Evolutionary conservation across 2,888 invertebrate species (phyloP).

Genomic region (Punctoribates punctum): DNA sequence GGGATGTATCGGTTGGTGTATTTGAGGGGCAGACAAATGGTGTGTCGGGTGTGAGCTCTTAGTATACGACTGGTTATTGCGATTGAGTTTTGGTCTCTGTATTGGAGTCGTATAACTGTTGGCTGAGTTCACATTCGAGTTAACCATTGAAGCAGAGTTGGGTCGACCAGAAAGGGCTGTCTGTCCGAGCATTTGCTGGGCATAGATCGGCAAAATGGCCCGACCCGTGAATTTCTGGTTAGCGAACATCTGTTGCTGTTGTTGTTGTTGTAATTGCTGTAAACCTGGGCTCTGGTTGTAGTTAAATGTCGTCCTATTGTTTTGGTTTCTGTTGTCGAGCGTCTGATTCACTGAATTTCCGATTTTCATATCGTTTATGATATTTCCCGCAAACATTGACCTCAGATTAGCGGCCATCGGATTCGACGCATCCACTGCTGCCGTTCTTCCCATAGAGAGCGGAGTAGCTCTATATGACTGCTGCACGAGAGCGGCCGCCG

Average conservation of each 20-base stretch:
- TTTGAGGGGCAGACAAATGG: neutral
- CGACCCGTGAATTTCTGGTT: constrained; percentile 42
- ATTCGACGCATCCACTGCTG: neutral
- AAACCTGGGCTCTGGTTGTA: constrained; percentile 8
- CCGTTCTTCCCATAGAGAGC: neutral
- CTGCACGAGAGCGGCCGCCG: constrained; percentile 4
- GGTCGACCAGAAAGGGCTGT: constrained; percentile 43
- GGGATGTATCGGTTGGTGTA: constrained; percentile 5
- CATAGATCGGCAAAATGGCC: constrained; percentile 43
- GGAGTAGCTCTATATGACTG: constrained; percentile 10
- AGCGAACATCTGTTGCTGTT: constrained; percentile 44
- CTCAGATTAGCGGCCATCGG: constrained; percentile 19
- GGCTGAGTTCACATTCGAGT: constrained; percentile 43
- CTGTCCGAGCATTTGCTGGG: constrained; percentile 43
- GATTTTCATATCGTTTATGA: constrained; percentile 8
- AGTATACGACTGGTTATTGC: constrained; percentile 5
- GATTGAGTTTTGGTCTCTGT: constrained; percentile 45
- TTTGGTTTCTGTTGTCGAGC: neutral
- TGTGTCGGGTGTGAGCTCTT: constrained; percentile 12
- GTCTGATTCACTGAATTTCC: constrained; percentile 18
- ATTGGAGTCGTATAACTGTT: constrained; percentile 47
- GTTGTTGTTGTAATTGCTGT: constrained; percentile 43
- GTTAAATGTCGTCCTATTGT: neutral
- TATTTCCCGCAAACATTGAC: constrained; percentile 15
- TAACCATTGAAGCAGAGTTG: constrained; percentile 43